phyloP scores from a whole-genome alignment of 2,113 vertebrate genomes.

The Heliornis fulica region DNA sequence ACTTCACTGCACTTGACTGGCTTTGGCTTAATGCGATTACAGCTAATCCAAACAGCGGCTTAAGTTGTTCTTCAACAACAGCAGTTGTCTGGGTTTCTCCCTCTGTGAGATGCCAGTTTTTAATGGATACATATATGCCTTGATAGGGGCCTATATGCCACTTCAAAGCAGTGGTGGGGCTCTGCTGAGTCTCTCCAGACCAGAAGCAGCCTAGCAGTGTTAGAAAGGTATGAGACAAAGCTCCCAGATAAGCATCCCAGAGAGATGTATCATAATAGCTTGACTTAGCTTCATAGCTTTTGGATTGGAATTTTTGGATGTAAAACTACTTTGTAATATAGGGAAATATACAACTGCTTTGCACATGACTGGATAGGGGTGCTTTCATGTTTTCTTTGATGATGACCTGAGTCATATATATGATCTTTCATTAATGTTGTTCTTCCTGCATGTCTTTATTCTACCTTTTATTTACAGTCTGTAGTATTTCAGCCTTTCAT shows the following conservation, averaged over 20 bases:
- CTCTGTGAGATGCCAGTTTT: background rate
- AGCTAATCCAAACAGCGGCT: background rate
- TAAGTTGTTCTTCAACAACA: background rate
- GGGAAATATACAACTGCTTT: background rate
- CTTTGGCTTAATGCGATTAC: background rate
- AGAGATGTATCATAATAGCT: background rate
- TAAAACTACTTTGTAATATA: background rate
- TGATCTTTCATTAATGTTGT: background rate
- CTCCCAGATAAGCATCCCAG: background rate
- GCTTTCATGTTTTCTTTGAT: background rate
- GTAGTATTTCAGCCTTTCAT: background rate
- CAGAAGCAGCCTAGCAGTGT: background rate
- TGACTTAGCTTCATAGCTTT: background rate
- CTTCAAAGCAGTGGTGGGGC: background rate
- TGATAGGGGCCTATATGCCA: accelerated
- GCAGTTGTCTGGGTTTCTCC: background rate
- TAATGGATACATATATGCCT: accelerated
- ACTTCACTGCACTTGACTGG: background rate
- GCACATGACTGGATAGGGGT: background rate
- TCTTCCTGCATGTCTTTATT: background rate
- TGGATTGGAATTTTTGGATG: background rate
- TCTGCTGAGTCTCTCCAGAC: background rate
- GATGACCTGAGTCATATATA: too few species aligned
- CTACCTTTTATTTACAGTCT: background rate
- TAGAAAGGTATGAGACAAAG: background rate